Evolutionary conservation across 35 echinoderm and acorn worm genomes (phyloP), one percentile per base, ranked within the genome.

Genomic region (Amphiura filiformis): DNA sequence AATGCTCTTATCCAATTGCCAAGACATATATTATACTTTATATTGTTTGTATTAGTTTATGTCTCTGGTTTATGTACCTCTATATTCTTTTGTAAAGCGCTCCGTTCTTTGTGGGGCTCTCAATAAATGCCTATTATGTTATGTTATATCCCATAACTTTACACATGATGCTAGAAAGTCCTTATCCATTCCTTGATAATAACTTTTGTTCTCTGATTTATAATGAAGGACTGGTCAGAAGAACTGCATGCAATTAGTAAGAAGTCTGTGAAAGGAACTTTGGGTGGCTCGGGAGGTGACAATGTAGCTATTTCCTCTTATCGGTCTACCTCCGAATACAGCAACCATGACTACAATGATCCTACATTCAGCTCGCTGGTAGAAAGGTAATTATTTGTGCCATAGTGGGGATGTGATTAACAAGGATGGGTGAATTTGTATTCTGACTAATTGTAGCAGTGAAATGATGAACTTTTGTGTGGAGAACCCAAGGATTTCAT

Each of bases 211-310:
- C n/a, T n/a, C n/a, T n/a, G n/a, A n/a, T n/a, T n/a, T n/a, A n/a
- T n/a, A n/a, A n/a, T n/a, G n/a, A n/a, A n/a, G 96, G 96, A 99
- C 78, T 99, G 94, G 81, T 92, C 93, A 32, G 96, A 99, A 70
- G 93, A 99, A 49, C 80, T 95, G n/a, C 92, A 91, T 47, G 83
- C 90, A 34, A 94, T 94, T 34, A 89, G 84, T 41, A 90, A 88
- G 30, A 99, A 99, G 80, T 87, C 91, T 37, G 86, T 86, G 33
- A 94, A 93, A 86, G 93, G 93, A 18, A 92, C 91, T 36, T 84
- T 99, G 1, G 86, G 96, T 15, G 93, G 93, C 13, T 87, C 65
- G 0, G 96, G 93, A 31, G 88, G 79, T 12, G 93, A 92, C 34
- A 91, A 83, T 2, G 84, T 99, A 17, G 90, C 93, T 1, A 90